Percentiles rank a stretch among this genome's conserved stretches.
These are phyloP conservation scores for Daboia siamensis DNA, from an alignment of 2,113 vertebrate species.

Conservation along the genomic window DNA sequence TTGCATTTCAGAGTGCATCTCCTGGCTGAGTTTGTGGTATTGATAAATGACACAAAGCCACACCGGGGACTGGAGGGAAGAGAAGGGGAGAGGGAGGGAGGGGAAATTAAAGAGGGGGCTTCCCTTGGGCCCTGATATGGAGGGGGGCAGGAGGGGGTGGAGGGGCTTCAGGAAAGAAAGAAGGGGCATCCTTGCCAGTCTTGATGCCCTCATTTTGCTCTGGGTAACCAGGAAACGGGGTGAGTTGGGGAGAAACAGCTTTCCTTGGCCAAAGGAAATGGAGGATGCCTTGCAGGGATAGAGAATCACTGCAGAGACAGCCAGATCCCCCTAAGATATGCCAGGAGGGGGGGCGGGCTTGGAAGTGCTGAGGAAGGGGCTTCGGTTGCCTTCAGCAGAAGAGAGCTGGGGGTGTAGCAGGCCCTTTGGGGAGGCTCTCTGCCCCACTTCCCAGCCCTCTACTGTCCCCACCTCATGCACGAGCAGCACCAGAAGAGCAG, in stretches of 20 bases:
- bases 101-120: neutral
- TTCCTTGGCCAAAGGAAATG: neutral
- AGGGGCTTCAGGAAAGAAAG: neutral
- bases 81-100: neutral
- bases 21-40: too few relatives aligned
- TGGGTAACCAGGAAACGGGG: neutral
- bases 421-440: neutral
- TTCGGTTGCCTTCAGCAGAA: neutral
- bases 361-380: neutral
- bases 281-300: neutral
- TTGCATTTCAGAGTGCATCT: neutral
- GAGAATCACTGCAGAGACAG: neutral
- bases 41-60: neutral
- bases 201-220: neutral
- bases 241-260: neutral
- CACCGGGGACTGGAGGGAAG: neutral
- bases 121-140: neutral
- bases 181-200: neutral
- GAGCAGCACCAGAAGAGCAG: neutral
- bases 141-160: neutral
- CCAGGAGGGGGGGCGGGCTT: neutral
- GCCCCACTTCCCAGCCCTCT: neutral
- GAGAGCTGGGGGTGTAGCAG: neutral
- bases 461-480: neutral
- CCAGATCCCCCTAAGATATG: neutral